Base-by-base conservation (phyloP, 2,797 vertebrate species). In the Halcyon leucocephala region DNA sequence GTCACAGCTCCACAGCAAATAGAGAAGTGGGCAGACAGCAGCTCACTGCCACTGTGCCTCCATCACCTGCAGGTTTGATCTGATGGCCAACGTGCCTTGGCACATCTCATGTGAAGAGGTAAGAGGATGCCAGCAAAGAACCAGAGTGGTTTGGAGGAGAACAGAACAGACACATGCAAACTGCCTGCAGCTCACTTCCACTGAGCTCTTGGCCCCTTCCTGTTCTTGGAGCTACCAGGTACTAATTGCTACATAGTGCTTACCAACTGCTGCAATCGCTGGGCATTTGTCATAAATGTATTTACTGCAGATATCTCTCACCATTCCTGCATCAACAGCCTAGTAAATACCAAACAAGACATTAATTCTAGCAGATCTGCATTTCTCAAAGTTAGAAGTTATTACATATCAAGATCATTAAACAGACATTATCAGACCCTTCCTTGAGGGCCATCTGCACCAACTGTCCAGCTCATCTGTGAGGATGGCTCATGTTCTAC, bases 211-310 rank as follows among this genome's bases (percentile, higher is more conserved):
- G 2, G 46, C 5, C 19, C 44, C 3, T 6, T 44, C 57, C 60
- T n/a, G 26, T 3, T 46, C 86, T 54, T 25, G 25, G 66, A 25
- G 39, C 10, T 41, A n/a, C 35, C 2, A 0, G 5, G 10, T 70
- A 52, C 31, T n/a, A 42, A 82, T 41, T 66, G 55, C 26, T n/a
- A 39, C 6, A 28, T 21, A 17, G 35, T 89, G 99, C 99, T 99
- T 94, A 99, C 99, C 99, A 4, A 99, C 97, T 80, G 97, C 99
- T 73, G 98, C 98, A 86, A 99, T 91, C 26, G 99, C 99, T 0
- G 99, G 99, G 97, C 99, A 99, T 95, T 98, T 99, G 93, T 99
- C 99, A 52, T 99, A 99, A 77, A 99, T 97, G 78, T 99, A 99
- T 97, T 99, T 99, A 96, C 98, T 98, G 98, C 99, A 99, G 89